Evolutionary conservation across 2,113 vertebrate genomes (phyloP).

Genomic region (Phaethon lepturus): DNA sequence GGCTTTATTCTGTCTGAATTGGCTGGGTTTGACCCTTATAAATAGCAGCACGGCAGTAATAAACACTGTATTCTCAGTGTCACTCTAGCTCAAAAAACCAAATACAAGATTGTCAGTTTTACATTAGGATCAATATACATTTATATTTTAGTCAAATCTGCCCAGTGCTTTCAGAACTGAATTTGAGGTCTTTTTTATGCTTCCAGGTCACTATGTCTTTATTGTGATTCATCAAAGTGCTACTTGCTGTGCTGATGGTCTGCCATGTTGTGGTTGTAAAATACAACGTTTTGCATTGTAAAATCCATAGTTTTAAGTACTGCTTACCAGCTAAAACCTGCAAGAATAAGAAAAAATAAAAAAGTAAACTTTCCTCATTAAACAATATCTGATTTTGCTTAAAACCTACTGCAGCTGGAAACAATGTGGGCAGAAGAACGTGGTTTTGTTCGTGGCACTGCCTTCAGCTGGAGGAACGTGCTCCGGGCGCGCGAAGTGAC

Average conservation of each 20-base stretch:
- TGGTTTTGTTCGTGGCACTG: neutral
- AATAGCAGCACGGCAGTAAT: neutral
- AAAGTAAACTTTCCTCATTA: neutral
- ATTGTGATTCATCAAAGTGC: neutral
- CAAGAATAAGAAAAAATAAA: neutral
- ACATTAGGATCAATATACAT: fast-evolving
- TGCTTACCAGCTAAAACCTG: neutral
- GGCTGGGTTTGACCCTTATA: neutral
- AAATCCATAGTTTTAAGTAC: neutral
- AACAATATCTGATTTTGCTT: neutral
- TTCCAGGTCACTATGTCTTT: neutral
- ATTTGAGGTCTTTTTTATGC: neutral
- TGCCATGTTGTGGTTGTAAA: neutral
- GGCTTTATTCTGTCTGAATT: neutral
- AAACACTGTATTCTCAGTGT: neutral
- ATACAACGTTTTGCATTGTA: neutral
- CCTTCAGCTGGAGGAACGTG: neutral
- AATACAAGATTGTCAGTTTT: neutral
- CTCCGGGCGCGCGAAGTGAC: neutral
- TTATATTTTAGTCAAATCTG: neutral
- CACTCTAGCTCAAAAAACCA: neutral
- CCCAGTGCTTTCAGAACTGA: neutral
- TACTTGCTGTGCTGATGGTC: neutral
- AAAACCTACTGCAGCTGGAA: conserved; percentile 8
- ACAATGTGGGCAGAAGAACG: neutral